Conservation (phyloP, 2,888 invertebrate species). For the Mantis religiosa region DNA sequence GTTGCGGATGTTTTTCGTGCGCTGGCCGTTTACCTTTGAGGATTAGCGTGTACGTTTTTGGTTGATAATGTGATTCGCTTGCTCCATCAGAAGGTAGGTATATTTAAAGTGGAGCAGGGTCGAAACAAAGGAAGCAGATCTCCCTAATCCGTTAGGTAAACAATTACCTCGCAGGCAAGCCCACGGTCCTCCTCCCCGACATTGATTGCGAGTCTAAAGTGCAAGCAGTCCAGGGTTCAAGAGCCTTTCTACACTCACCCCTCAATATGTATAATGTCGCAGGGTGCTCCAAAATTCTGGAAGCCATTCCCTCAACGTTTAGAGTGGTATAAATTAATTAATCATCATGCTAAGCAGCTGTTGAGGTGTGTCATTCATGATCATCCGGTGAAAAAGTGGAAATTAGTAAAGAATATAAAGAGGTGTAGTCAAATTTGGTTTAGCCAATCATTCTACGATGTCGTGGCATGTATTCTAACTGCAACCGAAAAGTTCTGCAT, state of each 20-base stretch:
- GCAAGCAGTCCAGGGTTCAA: background rate
- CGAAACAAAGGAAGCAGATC: background rate
- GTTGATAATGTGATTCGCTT: background rate
- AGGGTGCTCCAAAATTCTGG: background rate
- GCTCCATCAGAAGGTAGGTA: background rate
- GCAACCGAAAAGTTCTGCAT: too few species aligned
- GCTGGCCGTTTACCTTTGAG: background rate
- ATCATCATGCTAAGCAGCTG: too few species aligned
- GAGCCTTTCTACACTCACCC: background rate
- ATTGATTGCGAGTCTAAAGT: background rate
- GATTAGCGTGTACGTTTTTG: background rate
- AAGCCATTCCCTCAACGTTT: too few species aligned
- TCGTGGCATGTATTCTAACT: too few species aligned
- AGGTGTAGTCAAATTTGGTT: too few species aligned
- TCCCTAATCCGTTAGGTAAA: background rate
- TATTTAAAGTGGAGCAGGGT: background rate
- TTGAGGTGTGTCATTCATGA: too few species aligned
- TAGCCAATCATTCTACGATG: too few species aligned
- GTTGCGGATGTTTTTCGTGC: too few species aligned
- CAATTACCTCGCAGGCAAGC: background rate
- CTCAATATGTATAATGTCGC: background rate
- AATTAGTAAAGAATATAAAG: too few species aligned
- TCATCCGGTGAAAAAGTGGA: too few species aligned
- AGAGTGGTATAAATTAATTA: too few species aligned
- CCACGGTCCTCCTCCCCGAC: background rate